Evolutionary conservation across 1,140 invertebrate genomes (phyloP), one percentile per base, ranked within the genome.

Genomic region (Drosophila jambulina): DNA sequence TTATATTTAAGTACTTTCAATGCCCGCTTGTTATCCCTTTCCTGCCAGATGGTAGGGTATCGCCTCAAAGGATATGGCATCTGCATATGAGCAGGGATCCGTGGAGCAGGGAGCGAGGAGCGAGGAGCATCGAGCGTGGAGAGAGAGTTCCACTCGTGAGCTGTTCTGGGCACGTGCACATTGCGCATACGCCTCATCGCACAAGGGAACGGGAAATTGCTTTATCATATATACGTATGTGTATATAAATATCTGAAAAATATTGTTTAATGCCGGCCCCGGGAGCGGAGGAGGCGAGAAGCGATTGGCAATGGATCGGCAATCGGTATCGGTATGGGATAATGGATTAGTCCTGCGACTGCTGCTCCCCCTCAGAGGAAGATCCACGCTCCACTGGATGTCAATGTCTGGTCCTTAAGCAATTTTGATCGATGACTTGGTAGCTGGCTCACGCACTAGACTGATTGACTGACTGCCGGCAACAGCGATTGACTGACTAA

Each of bases 381-480:
- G 46, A 25, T 32, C 19, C 60, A 43, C 54, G 65, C 75, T 51
- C 65, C 63, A 53, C 29, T 69, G 40, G 70, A 69, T 59, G 45
- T 75, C 71, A 67, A 65, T 57, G 51, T 53, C 61, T 59, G 48
- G 69, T 72, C 67, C 53, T 59, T 71, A 42, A 49, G 53, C 56
- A 54, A 62, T 75, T 80, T 80, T 80, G 78, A 80, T 80, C 78
- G 78, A 80, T 80, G 78, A 80, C 72, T 68, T 51, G 62, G 78
- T 64, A 8, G 56, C 21, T 63, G 69, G 63, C 56, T 68, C 75
- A 58, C 74, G 69, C 77, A 78, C 43, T 36, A 64, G 40, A 12
- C 71, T 67, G 71, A 76, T 68, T 80, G 78, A 78, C 75, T 72
- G 69, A 72, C 51, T 78, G 49, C 43, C 53, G 42, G 36, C 34